Percentiles rank a stretch among this genome's conserved stretches.
Evolutionary conservation across 2,797 vertebrate genomes (phyloP).

Genomic region (Acipenser transmontanus): DNA sequence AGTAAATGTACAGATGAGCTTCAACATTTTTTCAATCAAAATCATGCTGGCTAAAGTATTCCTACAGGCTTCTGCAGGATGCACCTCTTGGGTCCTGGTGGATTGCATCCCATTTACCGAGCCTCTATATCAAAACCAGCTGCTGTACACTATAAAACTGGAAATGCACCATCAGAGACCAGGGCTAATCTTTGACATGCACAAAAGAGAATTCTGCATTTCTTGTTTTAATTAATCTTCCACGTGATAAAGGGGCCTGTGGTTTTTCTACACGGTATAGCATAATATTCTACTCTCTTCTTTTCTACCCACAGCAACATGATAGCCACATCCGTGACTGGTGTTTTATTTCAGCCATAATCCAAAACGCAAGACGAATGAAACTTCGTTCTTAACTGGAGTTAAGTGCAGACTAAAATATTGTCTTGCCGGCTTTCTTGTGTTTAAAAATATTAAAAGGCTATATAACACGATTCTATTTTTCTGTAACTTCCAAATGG

Average conservation of each 20-base stretch:
- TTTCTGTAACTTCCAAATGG: too few relatives aligned
- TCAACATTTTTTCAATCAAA: too few relatives aligned
- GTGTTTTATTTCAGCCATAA: conserved; percentile 27
- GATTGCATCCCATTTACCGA: not conserved
- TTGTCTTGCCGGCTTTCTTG: too few relatives aligned
- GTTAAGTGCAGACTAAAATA: too few relatives aligned
- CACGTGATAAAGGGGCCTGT: conserved; percentile 41
- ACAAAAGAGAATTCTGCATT: conserved; percentile 11
- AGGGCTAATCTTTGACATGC: conserved; percentile 33
- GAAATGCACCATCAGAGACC: conserved; percentile 45
- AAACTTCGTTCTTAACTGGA: conserved; percentile 30
- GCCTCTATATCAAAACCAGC: conserved; percentile 31
- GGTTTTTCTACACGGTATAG: conserved; percentile 2
- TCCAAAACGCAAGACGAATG: conserved; percentile 42
- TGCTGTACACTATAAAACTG: conserved; percentile 57
- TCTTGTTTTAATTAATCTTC: conserved; percentile 40
- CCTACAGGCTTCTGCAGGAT: too few relatives aligned
- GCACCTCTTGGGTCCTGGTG: too few relatives aligned
- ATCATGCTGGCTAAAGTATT: too few relatives aligned
- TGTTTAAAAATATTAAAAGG: too few relatives aligned
- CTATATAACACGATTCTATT: too few relatives aligned
- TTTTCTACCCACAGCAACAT: conserved; percentile 5
- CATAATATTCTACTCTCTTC: conserved; percentile 4
- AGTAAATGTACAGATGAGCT: too few relatives aligned
- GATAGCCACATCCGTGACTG: conserved; percentile 10